A percentile compares a stretch with the other conserved stretches of the same genome.
phyloP scores from a whole-genome alignment of 2,797 vertebrate species.

The Eulemur coronatus region DNA sequence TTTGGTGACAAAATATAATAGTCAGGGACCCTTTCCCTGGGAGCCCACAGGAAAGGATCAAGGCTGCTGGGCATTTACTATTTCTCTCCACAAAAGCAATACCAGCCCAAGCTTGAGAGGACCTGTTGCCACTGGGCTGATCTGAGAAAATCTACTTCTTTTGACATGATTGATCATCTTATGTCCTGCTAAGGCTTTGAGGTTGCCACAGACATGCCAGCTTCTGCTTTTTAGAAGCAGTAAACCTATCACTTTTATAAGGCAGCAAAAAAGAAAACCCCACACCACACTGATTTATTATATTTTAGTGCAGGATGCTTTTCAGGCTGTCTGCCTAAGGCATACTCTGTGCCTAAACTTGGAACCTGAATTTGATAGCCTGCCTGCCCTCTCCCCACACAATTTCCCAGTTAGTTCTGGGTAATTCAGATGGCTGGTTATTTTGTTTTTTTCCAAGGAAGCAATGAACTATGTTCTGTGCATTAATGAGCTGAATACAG shows the following conservation, averaged over 20 bases:
- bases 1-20: background rate
- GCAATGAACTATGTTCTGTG: background rate
- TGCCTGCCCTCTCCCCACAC: background rate
- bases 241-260: slow-evolving; percentile 2
- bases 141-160: background rate
- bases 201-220: background rate
- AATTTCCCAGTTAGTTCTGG: background rate
- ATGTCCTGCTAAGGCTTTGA: background rate
- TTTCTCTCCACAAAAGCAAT: background rate
- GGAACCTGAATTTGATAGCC: background rate
- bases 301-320: background rate
- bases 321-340: background rate
- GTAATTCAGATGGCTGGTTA: background rate
- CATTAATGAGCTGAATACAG: background rate
- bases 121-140: background rate
- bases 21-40: background rate
- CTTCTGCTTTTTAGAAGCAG: background rate
- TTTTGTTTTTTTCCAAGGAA: background rate
- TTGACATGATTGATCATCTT: background rate
- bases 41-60: rapidly evolving
- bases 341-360: background rate
- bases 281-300: background rate
- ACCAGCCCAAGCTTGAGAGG: background rate
- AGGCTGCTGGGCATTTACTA: background rate
- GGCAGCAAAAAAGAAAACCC: background rate